Evolutionary conservation across 2,888 invertebrate genomes (phyloP), one percentile per base, ranked within the genome.

Genomic region (Myopa testacea): DNA sequence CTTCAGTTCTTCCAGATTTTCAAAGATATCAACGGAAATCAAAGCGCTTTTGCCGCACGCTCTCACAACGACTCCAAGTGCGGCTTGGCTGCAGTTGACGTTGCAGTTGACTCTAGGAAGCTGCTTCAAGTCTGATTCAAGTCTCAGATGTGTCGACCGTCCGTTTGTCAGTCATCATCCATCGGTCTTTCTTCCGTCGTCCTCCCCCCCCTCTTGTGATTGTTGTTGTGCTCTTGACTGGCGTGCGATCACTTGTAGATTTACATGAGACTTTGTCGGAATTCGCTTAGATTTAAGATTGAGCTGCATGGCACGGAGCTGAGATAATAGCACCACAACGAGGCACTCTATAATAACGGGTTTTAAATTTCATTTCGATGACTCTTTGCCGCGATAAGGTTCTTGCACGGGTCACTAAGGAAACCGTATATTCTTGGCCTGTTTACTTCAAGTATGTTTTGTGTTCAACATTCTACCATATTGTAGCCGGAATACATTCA

Each of bases 261-360:
- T 74, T 65, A 50, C 74, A 74, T 74, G 74, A n/a, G 74, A 63
- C 73, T 73, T 73, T 73, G 73, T 73, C 73, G 73, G 73, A 50
- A 63, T 73, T 45, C 45, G 60, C 50, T 65, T 37, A 34, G 16
- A 65, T 34, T n/a, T 40, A 40, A 67, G 67, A 45, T 10, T 10
- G 45, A 45, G 45, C 63, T 16, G 63, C 63, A 10, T 45, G 26
- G 7, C 45, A 10, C 10, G 45, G 45, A 45, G 45, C 45, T 45
- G 45, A 1, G 45, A 45, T 45, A 10, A 45, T 45, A 45, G 45
- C 45, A 45, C 45, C 6, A 10, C 45, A 10, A 45, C 45, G 10
- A 45, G 45, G 7, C 7, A 45, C 45, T 45, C 45, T 1, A 6
- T 45, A 3, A 3, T 45, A 45, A 3, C 45, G 45, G 45, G 3